These are phyloP conservation scores for Lasioglossum zephyrum DNA, from an alignment of 2,888 invertebrate species.

Conservation along the genomic window DNA sequence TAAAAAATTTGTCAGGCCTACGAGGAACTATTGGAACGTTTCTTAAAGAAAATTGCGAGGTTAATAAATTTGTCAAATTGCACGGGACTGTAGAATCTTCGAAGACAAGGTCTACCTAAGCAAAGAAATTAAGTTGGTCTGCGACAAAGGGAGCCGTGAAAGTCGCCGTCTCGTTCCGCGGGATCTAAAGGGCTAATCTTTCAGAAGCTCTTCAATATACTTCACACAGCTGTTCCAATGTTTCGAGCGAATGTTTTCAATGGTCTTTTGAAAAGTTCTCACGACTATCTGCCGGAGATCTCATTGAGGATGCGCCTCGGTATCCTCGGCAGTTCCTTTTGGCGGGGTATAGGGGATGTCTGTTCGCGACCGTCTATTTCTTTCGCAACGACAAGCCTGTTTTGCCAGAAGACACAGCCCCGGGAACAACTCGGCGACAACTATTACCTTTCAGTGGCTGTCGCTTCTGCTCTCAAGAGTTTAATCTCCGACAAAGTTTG, in stretches of 20 bases:
- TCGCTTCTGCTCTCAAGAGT: slow-evolving; percentile 8
- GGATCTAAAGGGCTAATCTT: neutral
- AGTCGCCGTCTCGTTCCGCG: neutral
- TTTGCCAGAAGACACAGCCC: neutral
- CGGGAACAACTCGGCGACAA: neutral
- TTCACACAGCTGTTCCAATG: neutral
- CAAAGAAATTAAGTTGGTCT: neutral
- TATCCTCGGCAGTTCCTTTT: neutral
- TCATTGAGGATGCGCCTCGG: slow-evolving; percentile 6
- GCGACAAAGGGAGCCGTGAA: neutral
- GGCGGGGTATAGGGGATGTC: neutral
- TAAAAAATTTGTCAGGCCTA: neutral
- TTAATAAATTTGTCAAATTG: neutral
- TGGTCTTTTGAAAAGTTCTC: slow-evolving; percentile 3
- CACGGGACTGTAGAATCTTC: neutral
- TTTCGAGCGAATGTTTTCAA: neutral
- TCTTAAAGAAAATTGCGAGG: neutral
- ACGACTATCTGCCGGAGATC: neutral
- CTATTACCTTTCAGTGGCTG: slow-evolving; percentile 8
- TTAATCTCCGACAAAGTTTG: slow-evolving; percentile 6
- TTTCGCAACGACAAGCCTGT: neutral
- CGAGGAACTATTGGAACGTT: too few relatives aligned
- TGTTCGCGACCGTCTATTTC: neutral
- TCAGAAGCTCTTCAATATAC: neutral
- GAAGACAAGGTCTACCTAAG: neutral